Evolutionary conservation across 2,888 invertebrate species (phyloP).

Genomic region (Zaprionus bogoriensis): DNA sequence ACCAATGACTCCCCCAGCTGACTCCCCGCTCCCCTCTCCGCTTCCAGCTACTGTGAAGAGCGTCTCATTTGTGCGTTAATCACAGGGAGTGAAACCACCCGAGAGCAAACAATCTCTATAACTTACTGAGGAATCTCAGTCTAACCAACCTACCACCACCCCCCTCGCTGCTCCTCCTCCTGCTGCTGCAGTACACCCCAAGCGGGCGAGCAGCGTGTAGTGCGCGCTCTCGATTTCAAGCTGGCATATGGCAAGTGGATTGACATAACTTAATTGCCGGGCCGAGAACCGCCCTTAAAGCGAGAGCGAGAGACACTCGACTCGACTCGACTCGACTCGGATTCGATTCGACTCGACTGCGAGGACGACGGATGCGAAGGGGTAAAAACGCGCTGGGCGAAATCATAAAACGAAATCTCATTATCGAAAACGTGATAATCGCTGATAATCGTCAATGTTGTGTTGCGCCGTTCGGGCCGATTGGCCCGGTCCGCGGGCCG

Average conservation of each 20-base stretch:
- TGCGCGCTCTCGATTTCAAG: not conserved
- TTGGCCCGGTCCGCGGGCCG: not conserved
- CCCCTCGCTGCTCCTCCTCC: too few relatives aligned
- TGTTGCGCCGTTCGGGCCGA: conserved; percentile 1
- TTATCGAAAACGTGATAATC: conserved; percentile 74
- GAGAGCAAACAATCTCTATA: conserved; percentile 39
- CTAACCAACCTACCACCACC: too few relatives aligned
- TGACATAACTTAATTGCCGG: conserved; percentile 69
- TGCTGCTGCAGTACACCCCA: too few relatives aligned
- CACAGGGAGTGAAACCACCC: conserved; percentile 20
- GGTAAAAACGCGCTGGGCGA: conserved; percentile 27
- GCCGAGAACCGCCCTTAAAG: conserved; percentile 48
- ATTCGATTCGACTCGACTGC: too few relatives aligned
- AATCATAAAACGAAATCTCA: conserved; percentile 71
- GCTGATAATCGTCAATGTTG: conserved; percentile 66
- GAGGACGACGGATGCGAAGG: conserved; percentile 11
- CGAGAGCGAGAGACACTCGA: not conserved
- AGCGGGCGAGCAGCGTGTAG: not conserved
- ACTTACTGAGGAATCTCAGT: too few relatives aligned
- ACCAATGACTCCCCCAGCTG: not conserved
- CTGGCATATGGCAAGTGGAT: conserved; percentile 68
- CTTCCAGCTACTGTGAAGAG: conserved; percentile 7
- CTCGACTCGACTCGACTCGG: too few relatives aligned
- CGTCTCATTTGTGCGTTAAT: conserved; percentile 27
- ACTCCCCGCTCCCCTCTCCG: not conserved